Base-by-base conservation (phyloP, 2,888 invertebrate species). In the Arge pagana region DNA sequence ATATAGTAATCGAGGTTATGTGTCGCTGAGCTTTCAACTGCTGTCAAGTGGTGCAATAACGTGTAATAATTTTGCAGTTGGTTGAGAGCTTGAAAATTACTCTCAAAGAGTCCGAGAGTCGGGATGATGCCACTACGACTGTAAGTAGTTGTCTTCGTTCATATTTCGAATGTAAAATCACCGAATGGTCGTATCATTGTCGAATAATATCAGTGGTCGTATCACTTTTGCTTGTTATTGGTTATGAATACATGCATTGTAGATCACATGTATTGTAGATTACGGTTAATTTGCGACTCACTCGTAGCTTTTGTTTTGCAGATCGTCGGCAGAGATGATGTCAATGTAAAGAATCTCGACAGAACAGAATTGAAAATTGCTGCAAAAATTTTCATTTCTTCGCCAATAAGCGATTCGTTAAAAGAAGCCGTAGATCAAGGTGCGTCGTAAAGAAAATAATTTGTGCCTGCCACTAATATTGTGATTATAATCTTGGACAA, bases 371-470 rank as follows among this genome's bases (percentile, higher is more conserved):
- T 92, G 26, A 91, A 92, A 78, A 87, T 93, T 62, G 90, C 90
- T 30, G 88, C 91, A 1, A 95, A 96, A 79, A 82, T 95, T 61
- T 94, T 94, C 73, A 80, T 94, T 10, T 89, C 89, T 59, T 83
- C 84, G 62, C 82, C 86, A 51, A 84, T 87, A 57, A 80, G 83
- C 31, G 78, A 81, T 1, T 82, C 83, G 24, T 75, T 94, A 45
- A 81, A 78, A 6, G 86, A 91, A 64, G 90, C 92, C 18, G 79
- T 94, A 55, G 83, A 87, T 50, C 85, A 85, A 78, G 86, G 90
- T 90, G 63, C 75, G 57, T 60, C 53, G 41, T 40, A 6, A 21
- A 2, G 18, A 36, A 33, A 6, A 16, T 26, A 19, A 15, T 21
- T 4, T 37, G 13, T 30, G 26, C 33, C 19, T 18, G 26, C 28